phyloP scores from a whole-genome alignment of 2,797 vertebrate genomes.

The Epinephelus malabaricus region DNA sequence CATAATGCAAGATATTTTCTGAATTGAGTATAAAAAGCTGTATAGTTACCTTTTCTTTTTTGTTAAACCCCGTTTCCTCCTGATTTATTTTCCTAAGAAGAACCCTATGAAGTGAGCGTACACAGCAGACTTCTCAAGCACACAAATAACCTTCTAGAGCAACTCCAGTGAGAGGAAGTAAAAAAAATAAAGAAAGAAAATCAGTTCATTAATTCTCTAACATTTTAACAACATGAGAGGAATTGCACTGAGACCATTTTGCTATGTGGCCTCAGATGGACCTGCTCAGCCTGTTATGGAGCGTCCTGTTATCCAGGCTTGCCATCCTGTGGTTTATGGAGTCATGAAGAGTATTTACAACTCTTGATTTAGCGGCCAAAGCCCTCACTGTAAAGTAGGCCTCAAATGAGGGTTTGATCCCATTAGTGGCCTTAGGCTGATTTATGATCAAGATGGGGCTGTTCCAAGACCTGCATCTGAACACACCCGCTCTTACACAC shows the following conservation, averaged over 20 bases:
- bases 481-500: constrained; percentile 19
- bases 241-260: constrained; percentile 1
- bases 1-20: constrained; percentile 56
- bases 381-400: constrained; percentile 63
- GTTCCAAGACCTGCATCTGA: constrained; percentile 41
- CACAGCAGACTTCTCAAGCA: constrained; percentile 68
- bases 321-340: constrained; percentile 53
- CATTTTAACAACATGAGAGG: not conserved
- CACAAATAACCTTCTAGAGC: constrained; percentile 27
- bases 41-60: constrained; percentile 24
- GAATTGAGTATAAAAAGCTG: constrained; percentile 41
- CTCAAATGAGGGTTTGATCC: constrained; percentile 74
- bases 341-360: constrained; percentile 71
- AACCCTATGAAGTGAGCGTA: constrained; percentile 64
- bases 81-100: constrained; percentile 45
- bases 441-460: constrained; percentile 56
- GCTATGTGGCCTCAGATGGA: constrained; percentile 14
- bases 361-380: constrained; percentile 67
- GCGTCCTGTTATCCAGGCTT: constrained; percentile 45
- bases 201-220: not conserved
- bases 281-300: constrained; percentile 20
- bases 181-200: not conserved
- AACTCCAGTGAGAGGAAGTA: constrained; percentile 76
- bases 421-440: constrained; percentile 66
- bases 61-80: constrained; percentile 29